Evolutionary conservation across 1,140 invertebrate species (phyloP), one percentile per base, ranked within the genome.

Genomic region (Leptinotarsa texana): DNA sequence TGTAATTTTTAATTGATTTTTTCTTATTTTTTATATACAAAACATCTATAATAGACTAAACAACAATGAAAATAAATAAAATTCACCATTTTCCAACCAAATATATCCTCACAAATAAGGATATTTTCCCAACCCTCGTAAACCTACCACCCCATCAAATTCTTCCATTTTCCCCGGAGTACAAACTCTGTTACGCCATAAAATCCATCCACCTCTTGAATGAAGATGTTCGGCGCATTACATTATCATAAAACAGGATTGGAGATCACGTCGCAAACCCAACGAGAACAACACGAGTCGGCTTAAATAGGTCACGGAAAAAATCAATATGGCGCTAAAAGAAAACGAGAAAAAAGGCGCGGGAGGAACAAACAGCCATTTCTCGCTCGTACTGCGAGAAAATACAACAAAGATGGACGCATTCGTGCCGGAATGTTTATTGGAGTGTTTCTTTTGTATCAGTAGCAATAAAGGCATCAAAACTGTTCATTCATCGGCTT

Each of bases 381-480:
- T 51, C 69, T 42, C n/a, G 15, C 15, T 47, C 18, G 68, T n/a
- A 69, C 67, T 69, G 42, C 42, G 67, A 42, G 67, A 62, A 33
- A 72, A 66, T 42, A 42, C 73, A 77, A 77, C 73, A 74, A 77
- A 77, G 73, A 74, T 74, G 76, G 76, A 72, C 69, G 18, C 61
- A 72, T 62, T 72, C 69, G 69, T 72, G 79, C 63, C 69, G 79
- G 79, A 80, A 80, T 80, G 79, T 80, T 80, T 80, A 80, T 80
- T 80, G 77, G 79, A 79, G 76, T 79, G 47, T 75, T 80, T 77
- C 79, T 80, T 80, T 80, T 80, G 77, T 79, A 79, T 77, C 79
- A 79, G 77, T 77, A 80, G 79, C 79, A 80, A 80, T 80, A 80
- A 80, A 80, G 79, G 79, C 77, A 80, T 80, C 79, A 79, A 80